Base-by-base conservation (phyloP, 2,113 vertebrate species). In the Trematocara zebra region DNA sequence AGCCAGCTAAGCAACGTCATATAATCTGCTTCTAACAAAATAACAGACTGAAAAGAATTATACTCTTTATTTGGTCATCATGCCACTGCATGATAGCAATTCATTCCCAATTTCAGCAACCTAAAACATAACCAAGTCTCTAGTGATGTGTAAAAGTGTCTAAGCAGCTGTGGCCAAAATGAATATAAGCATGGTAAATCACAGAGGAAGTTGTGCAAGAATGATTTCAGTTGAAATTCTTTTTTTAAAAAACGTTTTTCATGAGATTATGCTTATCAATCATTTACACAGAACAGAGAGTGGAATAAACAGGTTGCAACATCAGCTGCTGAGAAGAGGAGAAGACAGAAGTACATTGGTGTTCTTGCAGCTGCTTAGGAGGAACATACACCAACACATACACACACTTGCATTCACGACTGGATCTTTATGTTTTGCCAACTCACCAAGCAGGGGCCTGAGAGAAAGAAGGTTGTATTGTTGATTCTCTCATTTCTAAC, bases 371-470 rank as follows among this genome's bases (percentile, higher is more conserved):
- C 78, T 85, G 85, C 72, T 78, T 18, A 49, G 37, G 79, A 61
- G 61, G 79, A 35, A 79, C 11, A 57, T 15, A 56, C 28, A 74
- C 51, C 67, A 28, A 64, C 40, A 44, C 47, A 53, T 76, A 47
- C 35, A 64, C 61, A 35, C 31, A 52, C 28, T 26, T 33, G 44
- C 47, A 78, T 52, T 80, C 2, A 20, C 81, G 88, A 89, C 81
- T 91, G 89, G 87, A n/a, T 80, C 20, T 87, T 82, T 28, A 31
- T 81, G 85, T 93, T 92, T 35, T 82, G 83, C 52, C n/a, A 85
- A 57, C 84, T 89, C 92, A 90, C 90, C 92, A 91, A 84, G 51
- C 56, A 69, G n/a, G n/a, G 23, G 37, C 59, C 69, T 64, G 26
- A 44, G 78, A 49, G 20, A 78, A 76, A 56, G 57, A 28, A 35